Conservation (phyloP, 2,888 invertebrate species). For the Perdita meconis region DNA sequence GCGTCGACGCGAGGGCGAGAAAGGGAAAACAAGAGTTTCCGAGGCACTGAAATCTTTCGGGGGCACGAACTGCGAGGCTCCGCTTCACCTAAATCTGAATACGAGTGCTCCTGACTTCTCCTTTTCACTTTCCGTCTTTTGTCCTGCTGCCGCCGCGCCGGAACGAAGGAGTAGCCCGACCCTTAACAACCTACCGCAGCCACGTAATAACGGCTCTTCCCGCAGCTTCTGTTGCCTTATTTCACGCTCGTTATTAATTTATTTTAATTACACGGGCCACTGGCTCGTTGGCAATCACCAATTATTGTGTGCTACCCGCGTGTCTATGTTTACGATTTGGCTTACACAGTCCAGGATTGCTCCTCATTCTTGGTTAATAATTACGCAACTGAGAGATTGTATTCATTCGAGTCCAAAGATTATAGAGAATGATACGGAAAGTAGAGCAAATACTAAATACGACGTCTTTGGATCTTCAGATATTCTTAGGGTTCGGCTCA, state of each 20-base stretch:
- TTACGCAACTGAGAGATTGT: neutral
- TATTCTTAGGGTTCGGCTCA: neutral
- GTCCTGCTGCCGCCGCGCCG: neutral
- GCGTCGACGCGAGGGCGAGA: neutral
- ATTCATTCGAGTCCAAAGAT: too few species aligned
- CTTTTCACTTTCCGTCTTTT: conserved; percentile 19
- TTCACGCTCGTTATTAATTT: conserved; percentile 78
- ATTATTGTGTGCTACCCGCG: conserved; percentile 75
- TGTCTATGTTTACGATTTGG: conserved; percentile 19
- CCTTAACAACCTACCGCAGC: conserved; percentile 47
- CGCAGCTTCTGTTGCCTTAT: conserved; percentile 58
- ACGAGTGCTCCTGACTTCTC: conserved; percentile 28
- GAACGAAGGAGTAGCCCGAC: conserved; percentile 20
- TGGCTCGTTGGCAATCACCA: conserved; percentile 76
- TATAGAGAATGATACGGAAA: too few species aligned
- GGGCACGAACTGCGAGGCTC: neutral
- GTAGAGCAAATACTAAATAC: neutral
- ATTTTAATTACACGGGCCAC: conserved; percentile 77
- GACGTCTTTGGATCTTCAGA: too few species aligned
- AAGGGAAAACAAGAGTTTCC: conserved; percentile 14
- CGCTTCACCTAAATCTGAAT: conserved; percentile 21
- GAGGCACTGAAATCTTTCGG: conserved; percentile 51
- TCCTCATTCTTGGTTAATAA: neutral
- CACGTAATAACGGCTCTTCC: conserved; percentile 39
- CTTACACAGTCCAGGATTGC: conserved; percentile 2